phyloP scores from a whole-genome alignment of 1,140 invertebrate genomes.

The Diachasmimorpha longicaudata region DNA sequence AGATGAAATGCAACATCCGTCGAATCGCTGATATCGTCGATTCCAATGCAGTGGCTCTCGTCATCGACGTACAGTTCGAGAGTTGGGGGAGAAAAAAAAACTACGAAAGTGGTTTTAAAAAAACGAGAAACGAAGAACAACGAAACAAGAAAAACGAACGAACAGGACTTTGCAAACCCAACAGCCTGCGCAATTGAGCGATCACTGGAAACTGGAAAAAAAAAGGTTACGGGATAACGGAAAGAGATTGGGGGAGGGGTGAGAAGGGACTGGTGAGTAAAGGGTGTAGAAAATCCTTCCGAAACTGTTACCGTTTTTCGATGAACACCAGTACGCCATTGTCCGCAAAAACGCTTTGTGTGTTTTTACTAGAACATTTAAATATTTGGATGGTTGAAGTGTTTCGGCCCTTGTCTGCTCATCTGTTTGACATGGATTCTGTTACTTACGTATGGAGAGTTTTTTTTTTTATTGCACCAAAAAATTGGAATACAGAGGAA shows the following conservation, averaged over 20 bases:
- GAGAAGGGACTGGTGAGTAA: background rate
- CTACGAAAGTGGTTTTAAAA: background rate
- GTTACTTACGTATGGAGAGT: background rate
- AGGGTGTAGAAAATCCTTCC: background rate
- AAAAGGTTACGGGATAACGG: background rate
- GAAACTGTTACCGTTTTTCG: background rate
- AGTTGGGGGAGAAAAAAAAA: background rate
- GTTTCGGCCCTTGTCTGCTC: background rate
- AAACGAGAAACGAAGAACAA: background rate
- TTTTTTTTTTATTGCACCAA: background rate
- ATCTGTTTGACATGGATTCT: background rate
- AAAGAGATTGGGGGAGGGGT: no score
- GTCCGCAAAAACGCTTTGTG: constrained; percentile 20
- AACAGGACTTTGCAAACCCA: background rate
- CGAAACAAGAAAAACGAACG: background rate
- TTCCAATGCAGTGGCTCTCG: background rate
- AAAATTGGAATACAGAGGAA: background rate
- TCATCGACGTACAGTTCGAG: background rate
- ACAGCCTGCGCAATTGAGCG: background rate
- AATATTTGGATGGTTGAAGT: constrained; percentile 19
- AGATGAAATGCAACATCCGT: constrained; percentile 6
- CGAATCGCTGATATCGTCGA: background rate
- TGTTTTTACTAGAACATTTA: constrained; percentile 14
- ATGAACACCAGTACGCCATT: background rate
- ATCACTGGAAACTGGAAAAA: background rate